Evolutionary conservation across 2,797 vertebrate genomes (phyloP).

Genomic region (Pipistrellus nathusii): DNA sequence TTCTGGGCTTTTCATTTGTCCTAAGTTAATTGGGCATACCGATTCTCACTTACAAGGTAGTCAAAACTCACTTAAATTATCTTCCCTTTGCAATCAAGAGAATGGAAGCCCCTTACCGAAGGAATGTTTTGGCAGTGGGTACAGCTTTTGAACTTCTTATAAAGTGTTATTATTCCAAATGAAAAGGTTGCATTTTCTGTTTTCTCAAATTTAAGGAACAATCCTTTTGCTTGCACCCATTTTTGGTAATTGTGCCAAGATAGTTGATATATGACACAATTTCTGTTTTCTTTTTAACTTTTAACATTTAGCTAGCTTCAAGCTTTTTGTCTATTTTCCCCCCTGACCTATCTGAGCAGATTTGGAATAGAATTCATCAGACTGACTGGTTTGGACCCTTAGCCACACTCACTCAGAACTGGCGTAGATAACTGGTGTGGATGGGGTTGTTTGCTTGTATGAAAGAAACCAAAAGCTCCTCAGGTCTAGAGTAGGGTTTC

Average conservation of each 20-base stretch:
- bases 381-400: not conserved
- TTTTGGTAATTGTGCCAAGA: not conserved
- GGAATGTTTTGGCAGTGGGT: not conserved
- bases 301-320: not conserved
- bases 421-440: not conserved
- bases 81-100: slow-evolving; percentile 44
- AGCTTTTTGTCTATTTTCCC: not conserved
- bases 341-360: not conserved
- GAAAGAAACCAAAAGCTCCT: not conserved
- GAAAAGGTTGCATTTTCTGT: slow-evolving; percentile 11
- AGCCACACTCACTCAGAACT: not conserved
- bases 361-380: slow-evolving; percentile 29
- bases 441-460: not conserved
- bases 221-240: not conserved
- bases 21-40: not conserved
- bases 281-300: slow-evolving; percentile 15
- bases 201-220: slow-evolving; percentile 50
- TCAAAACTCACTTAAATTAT: not conserved
- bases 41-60: not conserved
- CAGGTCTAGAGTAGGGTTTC: not conserved
- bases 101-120: not conserved
- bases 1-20: not conserved
- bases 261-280: not conserved
- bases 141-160: not conserved
- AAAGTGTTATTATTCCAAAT: slow-evolving; percentile 18